Base-by-base conservation (phyloP, 1,140 invertebrate species). In the Drosophila virilis region DNA sequence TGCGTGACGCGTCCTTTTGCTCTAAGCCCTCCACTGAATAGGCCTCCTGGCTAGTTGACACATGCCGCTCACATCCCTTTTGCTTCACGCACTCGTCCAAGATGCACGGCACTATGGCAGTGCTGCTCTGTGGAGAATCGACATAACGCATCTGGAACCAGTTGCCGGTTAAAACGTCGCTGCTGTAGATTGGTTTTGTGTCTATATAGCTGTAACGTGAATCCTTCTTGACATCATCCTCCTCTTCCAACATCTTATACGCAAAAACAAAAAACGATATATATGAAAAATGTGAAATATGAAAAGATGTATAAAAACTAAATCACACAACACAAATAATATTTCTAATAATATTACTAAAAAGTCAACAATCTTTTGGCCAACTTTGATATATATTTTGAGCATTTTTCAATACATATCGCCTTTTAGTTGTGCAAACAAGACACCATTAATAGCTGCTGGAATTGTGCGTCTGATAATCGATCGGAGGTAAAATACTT, bases 141-240 rank as follows among this genome's bases (percentile, higher is more conserved):
- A 28, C 40, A 6, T 15, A 58, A 1, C 77, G 73, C 3, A n/a
- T 6, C 6, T 48, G 48, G 32, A 28, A 15, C 74, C 77, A 78
- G 13, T 76, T 38, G 2, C 77, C 77, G 6, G 48, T 62, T 10
- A 78, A 15, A 0, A 76, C 74, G 13, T 42, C 35, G 33, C 61
- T 59, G 52, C 52, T 76, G 17, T 78, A 78, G 3, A 10, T 2
- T 12, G 74, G 46, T 22, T 76, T 78, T 8, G 70, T 65, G 2
- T 62, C 62, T 0, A 71, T 9, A 35, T 78, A 78, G 2, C 67
- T 58, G 13, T 61, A 57, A 0, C 77, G 67, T 3, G 22, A 51
- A 22, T 72, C 61, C 42, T 62, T 45, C 0, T 48, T 15, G 1
- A 9, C 55, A 15, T 65, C 35, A 17, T 62, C 40, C 8, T 76